Evolutionary conservation across 2,888 invertebrate species (phyloP), one percentile per base, ranked within the genome.

Genomic region (Tortricodes alternella): DNA sequence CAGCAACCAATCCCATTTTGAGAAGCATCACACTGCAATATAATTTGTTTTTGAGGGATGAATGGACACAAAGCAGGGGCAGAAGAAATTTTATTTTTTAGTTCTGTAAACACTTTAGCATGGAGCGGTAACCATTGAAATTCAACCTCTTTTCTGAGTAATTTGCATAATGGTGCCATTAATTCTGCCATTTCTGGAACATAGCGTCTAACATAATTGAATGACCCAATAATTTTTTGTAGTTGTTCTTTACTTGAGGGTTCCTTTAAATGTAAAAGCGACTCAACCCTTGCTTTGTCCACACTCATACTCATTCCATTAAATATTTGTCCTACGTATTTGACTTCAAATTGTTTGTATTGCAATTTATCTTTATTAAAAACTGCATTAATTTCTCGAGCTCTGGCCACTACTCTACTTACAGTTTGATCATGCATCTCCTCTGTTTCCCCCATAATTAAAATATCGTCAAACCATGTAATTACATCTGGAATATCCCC

Each of bases 361-460:
- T 61, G 56, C 21, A 59, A 59, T 37, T 61, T 61, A 27, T 59
- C 44, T 53, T 61, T 56, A 19, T 61, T 61, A 50, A 56, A 61
- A 8, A 57, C 34, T 15, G 44, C 39, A n/a, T 24, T 18, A 16
- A 50, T 37, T 24, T 53, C 46, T 19, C 32, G 29, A n/a, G 49
- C 62, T 37, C n/a, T 52, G 23, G 29, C 34, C 19, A 50, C n/a
- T 19, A 52, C 59, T 13, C 37, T 53, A 53, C 29, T 29, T 34
- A 52, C 38, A 18, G 21, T 29, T 8, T 23, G 27, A 53, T 58
- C 39, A 52, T 59, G 57, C 9, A 21, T 23, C n/a, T 41, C 11
- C 21, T 39, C 48, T 24, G 29, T 27, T 2, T 35, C 27, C 9
- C 48, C 58, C 53, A 53, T 53, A 8, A 53, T 43, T 11, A 58